Conservation (phyloP, 2,113 vertebrate genomes). For the Bettongia penicillata region DNA sequence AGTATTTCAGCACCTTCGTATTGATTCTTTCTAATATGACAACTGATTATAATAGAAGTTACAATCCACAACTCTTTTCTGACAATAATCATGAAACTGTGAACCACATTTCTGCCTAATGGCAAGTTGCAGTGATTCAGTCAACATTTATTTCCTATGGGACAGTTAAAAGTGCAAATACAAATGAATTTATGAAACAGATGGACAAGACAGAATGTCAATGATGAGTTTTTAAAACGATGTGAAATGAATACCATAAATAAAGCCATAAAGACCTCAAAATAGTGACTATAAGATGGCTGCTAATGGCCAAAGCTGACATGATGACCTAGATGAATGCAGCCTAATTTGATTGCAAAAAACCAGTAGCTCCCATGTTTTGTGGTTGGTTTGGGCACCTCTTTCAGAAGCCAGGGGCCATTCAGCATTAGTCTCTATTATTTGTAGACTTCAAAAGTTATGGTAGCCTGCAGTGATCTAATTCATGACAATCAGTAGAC, state of each 20-base stretch:
- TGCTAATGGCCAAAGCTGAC: constrained; percentile 3
- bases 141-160: constrained; percentile 37
- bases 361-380: not conserved
- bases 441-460: not conserved
- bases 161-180: constrained; percentile 38
- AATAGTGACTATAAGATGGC: constrained; percentile 34
- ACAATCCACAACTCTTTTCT: constrained; percentile 35
- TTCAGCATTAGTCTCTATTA: not conserved
- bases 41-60: constrained; percentile 60
- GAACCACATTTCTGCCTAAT: constrained; percentile 66
- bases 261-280: constrained; percentile 44
- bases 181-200: constrained; percentile 39
- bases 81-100: constrained; percentile 57
- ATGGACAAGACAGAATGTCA: constrained; percentile 34
- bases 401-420: too few species aligned
- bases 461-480: accelerated
- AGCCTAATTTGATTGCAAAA: not conserved
- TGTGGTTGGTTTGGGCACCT: not conserved
- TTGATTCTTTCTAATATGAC: constrained; percentile 67
- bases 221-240: constrained; percentile 54
- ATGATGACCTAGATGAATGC: not conserved
- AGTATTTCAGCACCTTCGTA: constrained; percentile 36
- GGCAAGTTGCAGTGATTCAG: constrained; percentile 60
- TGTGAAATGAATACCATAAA: constrained; percentile 56
- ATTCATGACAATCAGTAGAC: not conserved